phyloP scores from a whole-genome alignment of 1,140 invertebrate genomes.

The Schlechtendalia chinensis region DNA sequence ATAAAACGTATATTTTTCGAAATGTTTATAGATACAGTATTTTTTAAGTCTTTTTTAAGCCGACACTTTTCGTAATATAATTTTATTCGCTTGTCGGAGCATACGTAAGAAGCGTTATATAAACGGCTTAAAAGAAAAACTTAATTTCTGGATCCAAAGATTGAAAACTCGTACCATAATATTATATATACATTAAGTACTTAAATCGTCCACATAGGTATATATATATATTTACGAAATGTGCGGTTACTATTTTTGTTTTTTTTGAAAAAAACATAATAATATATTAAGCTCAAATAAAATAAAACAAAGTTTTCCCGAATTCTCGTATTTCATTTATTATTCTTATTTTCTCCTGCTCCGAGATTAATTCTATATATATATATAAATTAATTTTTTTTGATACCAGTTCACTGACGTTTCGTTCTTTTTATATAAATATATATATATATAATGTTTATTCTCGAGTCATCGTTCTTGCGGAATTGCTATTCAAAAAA shows the following conservation, averaged over 20 bases:
- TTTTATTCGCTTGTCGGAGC: background rate
- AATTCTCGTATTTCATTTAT: constrained; percentile 6
- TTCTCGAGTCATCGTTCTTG: constrained; percentile 42
- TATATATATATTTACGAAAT: constrained; percentile 1
- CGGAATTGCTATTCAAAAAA: constrained; percentile 38
- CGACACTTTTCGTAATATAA: constrained; percentile 2
- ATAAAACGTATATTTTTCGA: background rate
- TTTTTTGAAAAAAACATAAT: background rate
- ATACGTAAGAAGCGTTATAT: background rate
- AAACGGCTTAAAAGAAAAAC: constrained; percentile 14
- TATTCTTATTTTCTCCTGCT: background rate
- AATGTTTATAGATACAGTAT: background rate
- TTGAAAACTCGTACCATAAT: background rate
- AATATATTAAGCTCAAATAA: constrained; percentile 20
- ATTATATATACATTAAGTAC: constrained; percentile 21
- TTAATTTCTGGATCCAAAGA: background rate
- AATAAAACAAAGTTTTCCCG: constrained; percentile 26
- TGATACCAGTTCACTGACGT: constrained; percentile 31
- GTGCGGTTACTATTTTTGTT: constrained; percentile 11
- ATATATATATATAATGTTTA: constrained; percentile 19
- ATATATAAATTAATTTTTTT: constrained; percentile 1
- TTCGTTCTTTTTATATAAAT: constrained; percentile 28
- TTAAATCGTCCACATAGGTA: background rate
- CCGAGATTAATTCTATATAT: constrained; percentile 28
- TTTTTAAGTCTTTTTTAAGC: background rate